A percentile compares a stretch with the other conserved stretches of the same genome.
phyloP scores from a whole-genome alignment of 2,888 invertebrate genomes.

The Apamea anceps region DNA sequence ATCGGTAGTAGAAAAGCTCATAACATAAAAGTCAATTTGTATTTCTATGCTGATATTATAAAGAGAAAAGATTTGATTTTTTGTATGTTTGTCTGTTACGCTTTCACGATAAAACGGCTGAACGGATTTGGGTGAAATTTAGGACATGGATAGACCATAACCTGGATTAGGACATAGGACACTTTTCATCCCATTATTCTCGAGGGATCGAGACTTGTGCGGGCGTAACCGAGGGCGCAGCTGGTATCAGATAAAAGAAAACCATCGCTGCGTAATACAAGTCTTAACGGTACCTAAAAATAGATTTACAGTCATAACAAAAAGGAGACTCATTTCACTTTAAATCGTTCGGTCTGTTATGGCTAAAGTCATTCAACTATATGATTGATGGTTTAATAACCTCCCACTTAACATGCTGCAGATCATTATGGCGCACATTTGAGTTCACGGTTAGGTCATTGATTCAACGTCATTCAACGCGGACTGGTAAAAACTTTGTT shows the following conservation, averaged over 20 bases:
- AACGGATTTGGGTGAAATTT: neutral
- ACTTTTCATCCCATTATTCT: neutral
- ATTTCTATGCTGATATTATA: neutral
- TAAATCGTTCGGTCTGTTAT: slow-evolving; percentile 41
- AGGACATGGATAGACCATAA: neutral
- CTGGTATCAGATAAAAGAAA: slow-evolving; percentile 6
- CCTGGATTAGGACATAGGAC: neutral
- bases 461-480: slow-evolving; percentile 53
- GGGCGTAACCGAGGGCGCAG: neutral
- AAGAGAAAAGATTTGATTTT: neutral
- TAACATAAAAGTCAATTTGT: neutral
- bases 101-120: neutral
- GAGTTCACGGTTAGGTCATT: slow-evolving; percentile 66
- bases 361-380: slow-evolving; percentile 66
- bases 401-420: slow-evolving; percentile 60
- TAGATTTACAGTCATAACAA: slow-evolving; percentile 26
- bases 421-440: slow-evolving; percentile 55
- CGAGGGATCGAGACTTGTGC: neutral
- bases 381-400: slow-evolving; percentile 65
- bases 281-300: slow-evolving; percentile 23
- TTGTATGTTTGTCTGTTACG: neutral
- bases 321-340: slow-evolving; percentile 55
- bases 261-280: neutral
- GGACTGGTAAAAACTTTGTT: slow-evolving; percentile 54
- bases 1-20: neutral